These are phyloP conservation scores for Ochropleura leucogaster DNA, from an alignment of 2,888 invertebrate species.

Conservation along the genomic window DNA sequence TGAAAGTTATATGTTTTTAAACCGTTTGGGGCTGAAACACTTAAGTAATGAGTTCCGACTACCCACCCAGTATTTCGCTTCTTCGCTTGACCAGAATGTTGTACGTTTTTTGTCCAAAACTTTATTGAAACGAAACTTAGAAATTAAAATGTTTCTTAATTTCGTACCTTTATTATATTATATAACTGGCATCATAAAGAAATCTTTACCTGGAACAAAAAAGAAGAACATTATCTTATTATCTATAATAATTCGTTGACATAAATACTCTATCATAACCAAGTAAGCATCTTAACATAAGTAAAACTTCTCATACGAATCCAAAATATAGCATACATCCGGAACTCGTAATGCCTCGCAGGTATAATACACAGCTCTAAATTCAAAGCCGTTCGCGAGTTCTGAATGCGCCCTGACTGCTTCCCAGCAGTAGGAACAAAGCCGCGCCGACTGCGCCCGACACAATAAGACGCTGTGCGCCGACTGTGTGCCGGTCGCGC, in stretches of 20 bases:
- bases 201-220: neutral
- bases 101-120: too few species aligned
- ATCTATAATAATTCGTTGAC: neutral
- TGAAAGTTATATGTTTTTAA: too few species aligned
- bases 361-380: slow-evolving; percentile 56
- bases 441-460: slow-evolving; percentile 54
- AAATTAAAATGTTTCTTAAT: too few species aligned
- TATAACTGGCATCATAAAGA: neutral
- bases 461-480: slow-evolving; percentile 61
- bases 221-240: neutral
- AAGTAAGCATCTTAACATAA: neutral
- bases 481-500: slow-evolving; percentile 39
- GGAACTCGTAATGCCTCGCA: slow-evolving; percentile 27
- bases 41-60: too few species aligned
- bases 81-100: too few species aligned
- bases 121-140: too few species aligned
- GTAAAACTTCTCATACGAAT: slow-evolving; percentile 35
- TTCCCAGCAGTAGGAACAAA: slow-evolving; percentile 55
- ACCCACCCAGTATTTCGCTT: too few species aligned
- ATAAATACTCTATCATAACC: neutral
- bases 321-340: slow-evolving; percentile 21
- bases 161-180: too few species aligned
- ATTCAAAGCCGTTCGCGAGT: slow-evolving; percentile 49
- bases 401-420: slow-evolving; percentile 59
- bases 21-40: too few species aligned